phyloP scores from a whole-genome alignment of 2,113 vertebrate species.

The Grantiella picta region DNA sequence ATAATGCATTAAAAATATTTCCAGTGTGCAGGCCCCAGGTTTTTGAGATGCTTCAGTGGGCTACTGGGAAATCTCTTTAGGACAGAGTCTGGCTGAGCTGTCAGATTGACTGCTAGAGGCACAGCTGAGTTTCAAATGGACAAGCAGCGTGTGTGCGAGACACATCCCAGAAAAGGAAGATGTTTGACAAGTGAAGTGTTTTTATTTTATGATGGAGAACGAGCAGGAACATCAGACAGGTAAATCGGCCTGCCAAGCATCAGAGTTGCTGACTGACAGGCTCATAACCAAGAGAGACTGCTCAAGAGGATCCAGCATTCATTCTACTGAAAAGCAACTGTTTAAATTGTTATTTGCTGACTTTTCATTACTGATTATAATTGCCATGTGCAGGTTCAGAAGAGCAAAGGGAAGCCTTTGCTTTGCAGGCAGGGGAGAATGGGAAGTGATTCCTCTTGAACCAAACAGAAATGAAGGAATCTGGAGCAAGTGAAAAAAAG shows the following conservation, averaged over 20 bases:
- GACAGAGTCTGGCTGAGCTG: slow-evolving; percentile 21
- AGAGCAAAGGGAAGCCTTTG: neutral
- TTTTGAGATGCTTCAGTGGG: neutral
- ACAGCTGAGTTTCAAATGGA: slow-evolving; percentile 23
- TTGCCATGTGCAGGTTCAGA: neutral
- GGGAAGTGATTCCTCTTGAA: neutral
- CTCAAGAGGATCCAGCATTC: neutral
- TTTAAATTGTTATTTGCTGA: slow-evolving; percentile 14
- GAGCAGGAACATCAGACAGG: slow-evolving; percentile 41
- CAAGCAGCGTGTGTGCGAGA: neutral
- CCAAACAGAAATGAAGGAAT: neutral
- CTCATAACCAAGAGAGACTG: neutral
- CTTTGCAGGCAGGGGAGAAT: neutral
- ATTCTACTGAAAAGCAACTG: neutral
- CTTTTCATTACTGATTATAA: slow-evolving; percentile 32
- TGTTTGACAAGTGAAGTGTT: slow-evolving; percentile 49
- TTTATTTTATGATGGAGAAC: slow-evolving; percentile 44
- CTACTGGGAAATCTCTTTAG: slow-evolving; percentile 23
- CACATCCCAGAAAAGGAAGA: neutral
- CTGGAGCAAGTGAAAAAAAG: neutral
- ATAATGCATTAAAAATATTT: neutral
- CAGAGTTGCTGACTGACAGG: slow-evolving; percentile 23
- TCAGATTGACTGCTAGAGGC: slow-evolving; percentile 42
- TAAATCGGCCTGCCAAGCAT: slow-evolving; percentile 14
- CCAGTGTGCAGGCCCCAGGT: neutral